phyloP scores from a whole-genome alignment of 2,113 vertebrate genomes.

The Xiphophorus maculatus region DNA sequence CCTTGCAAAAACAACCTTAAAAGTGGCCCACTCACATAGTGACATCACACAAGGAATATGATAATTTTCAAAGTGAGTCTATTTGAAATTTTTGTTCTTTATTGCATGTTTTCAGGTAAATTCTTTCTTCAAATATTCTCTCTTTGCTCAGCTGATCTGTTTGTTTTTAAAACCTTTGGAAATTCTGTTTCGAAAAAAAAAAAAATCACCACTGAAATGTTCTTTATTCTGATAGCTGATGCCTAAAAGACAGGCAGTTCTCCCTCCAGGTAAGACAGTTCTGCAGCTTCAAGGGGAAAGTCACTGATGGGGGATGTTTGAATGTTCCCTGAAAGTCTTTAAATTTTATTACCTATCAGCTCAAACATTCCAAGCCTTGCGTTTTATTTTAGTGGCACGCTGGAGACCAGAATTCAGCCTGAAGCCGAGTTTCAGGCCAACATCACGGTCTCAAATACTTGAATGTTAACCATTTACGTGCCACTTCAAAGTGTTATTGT shows the following conservation, averaged over 20 bases:
- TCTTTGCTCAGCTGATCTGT: background rate
- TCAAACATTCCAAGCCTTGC: background rate
- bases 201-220: background rate
- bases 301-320: background rate
- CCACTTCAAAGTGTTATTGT: background rate
- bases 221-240: background rate
- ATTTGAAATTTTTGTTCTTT: too few relatives aligned
- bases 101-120: background rate
- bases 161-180: background rate
- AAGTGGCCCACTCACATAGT: too few relatives aligned
- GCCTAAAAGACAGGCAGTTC: background rate
- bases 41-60: too few relatives aligned
- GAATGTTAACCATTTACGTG: background rate
- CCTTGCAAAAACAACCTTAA: too few relatives aligned
- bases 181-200: background rate
- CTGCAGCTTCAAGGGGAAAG: background rate
- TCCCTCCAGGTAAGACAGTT: background rate
- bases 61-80: too few relatives aligned
- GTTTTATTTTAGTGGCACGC: slow-evolving; percentile 13
- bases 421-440: background rate
- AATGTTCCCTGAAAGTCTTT: background rate
- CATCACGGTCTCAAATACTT: background rate
- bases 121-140: background rate
- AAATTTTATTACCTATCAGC: slow-evolving; percentile 4
- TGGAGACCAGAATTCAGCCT: slow-evolving; percentile 8